Base-by-base conservation (phyloP, 2,113 vertebrate genomes). In the Bettongia penicillata region DNA sequence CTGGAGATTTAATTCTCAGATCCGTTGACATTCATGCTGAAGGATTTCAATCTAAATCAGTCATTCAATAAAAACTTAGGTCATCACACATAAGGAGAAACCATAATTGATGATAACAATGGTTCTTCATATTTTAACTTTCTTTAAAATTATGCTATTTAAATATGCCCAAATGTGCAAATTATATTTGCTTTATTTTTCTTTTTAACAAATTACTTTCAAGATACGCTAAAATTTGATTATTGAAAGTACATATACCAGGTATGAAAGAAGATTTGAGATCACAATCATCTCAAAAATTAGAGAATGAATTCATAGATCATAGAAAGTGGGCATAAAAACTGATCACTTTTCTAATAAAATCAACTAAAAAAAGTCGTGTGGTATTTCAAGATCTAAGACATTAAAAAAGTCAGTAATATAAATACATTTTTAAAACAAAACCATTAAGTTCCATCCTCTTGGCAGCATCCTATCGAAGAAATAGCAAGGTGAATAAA, bases 31-130 rank as follows among this genome's bases (percentile, higher is more conserved):
- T 61, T 14, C 53, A 31, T 52, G 90, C 94, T 94, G 94, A 92
- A 84, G 48, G 91, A 91, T 53, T 90, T 92, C 28, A 91, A 0
- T 91, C 91, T 77, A 94, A 96, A 84, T 90, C 84, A 11, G 5
- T 53, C 37, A 68, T 8, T 14, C 53, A 93, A 77, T 37, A 48
- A 96, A 61, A 91, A 93, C 8, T 57, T 55, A 95, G 8, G 22
- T 93, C 89, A 51, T 95, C 93, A 95, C 3, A 89, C 26, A 92
- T 90, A 43, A 94, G n/a, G n/a, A 93, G 95, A 94, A 96, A 92
- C 5, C 91, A 25, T 22, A 31, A 90, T 48, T 89, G 89, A 0
- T 91, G 43, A 16, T 90, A 37, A 89, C 91, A 53, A 91, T 55
- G 89, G 25, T 90, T 10, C 51, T 89, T 14, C 0, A 43, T 6